Base-by-base conservation (phyloP, 2,888 invertebrate species). In the Ichneumoninae sp. region DNA sequence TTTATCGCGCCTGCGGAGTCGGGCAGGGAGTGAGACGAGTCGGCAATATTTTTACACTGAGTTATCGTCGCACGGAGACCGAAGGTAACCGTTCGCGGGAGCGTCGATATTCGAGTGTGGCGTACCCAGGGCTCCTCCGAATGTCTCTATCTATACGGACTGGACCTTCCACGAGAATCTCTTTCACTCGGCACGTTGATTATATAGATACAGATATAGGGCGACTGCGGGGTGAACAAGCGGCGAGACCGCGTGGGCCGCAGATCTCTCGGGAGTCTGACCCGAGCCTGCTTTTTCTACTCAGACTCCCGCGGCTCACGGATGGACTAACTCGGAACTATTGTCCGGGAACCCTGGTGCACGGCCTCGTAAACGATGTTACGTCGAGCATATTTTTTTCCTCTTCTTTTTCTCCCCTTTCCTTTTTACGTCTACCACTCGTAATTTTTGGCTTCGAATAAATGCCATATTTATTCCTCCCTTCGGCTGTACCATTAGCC, bases 251-350 rank as follows among this genome's bases (percentile, higher is more conserved):
- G 65, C 50, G 69, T 33, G n/a, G 40, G 26, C 69, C 54, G 36
- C 70, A 66, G 33, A 70, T 66, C 71, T 50, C 82, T 40, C 65
- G 70, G 74, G 54, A 36, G 84, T 84, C 84, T 84, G 84, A 82
- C 84, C 66, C 66, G 33, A 78, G 10, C 74, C 76, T 75, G 44
- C 79, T 79, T 84, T 82, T 84, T 82, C 84, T 80, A 84, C 84
- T 84, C 75, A 76, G 75, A 79, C n/a, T 36, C 36, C 40, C 50
- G 74, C 75, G 70, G 50, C 70, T 81, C 75, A 16, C 62, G 33
- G 71, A 70, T 57, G 57, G 30, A 66, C 71, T 84, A 84, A 84
- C 75, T 75, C 75, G 78, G 60, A 84, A 82, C 79, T 82, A 82
- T 82, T 82, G 82, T 84, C 66, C 82, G 50, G 52, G 52, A 70